Percentiles rank a stretch among this genome's conserved stretches.
Evolutionary conservation across 2,888 invertebrate species (phyloP).

Genomic region (Tetropium fuscum): DNA sequence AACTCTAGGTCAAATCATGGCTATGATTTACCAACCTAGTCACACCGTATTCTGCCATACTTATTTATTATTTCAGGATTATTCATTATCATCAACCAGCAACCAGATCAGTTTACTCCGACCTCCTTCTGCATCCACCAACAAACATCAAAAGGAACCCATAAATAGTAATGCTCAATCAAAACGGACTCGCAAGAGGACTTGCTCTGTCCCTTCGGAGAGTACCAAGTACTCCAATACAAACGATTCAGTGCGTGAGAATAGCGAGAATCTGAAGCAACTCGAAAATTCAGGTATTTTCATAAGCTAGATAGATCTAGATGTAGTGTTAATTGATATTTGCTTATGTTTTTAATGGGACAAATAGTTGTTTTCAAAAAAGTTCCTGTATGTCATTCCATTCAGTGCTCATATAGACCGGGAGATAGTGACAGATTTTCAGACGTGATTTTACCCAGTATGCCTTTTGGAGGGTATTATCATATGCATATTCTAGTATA

Average conservation of each 20-base stretch:
- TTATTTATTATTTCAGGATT: conserved; percentile 5
- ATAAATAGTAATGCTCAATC: neutral
- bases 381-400: no score
- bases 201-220: conserved; percentile 8
- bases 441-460: no score
- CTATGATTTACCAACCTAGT: no score
- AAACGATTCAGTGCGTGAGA: neutral
- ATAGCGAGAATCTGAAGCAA: neutral
- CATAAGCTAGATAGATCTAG: no score
- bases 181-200: neutral
- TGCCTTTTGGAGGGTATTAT: no score
- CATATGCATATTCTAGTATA: no score
- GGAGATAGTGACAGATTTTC: no score
- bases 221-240: neutral
- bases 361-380: no score
- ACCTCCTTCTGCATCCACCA: neutral
- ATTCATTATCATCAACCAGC: conserved; percentile 7
- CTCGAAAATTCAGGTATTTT: neutral
- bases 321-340: no score
- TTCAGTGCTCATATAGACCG: no score
- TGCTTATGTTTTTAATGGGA: no score
- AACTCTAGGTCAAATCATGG: no score
- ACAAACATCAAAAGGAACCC: neutral
- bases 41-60: neutral
- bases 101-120: neutral